Evolutionary conservation across 2,888 invertebrate genomes (phyloP).

Genomic region (Metalampra italica): DNA sequence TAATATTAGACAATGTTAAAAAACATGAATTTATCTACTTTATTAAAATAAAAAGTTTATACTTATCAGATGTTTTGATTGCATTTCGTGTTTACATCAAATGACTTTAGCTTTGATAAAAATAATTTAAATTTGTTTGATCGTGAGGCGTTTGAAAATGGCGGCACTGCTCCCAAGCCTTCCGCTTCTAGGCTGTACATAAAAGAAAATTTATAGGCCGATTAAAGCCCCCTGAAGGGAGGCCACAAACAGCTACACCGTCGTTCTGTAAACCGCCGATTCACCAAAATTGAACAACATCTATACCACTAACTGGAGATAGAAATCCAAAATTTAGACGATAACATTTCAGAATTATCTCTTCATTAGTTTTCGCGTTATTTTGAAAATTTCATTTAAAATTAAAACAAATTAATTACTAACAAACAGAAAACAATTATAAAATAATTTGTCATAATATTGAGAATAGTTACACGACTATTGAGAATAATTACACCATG

Average conservation of each 20-base stretch:
- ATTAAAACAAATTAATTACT: too few species aligned
- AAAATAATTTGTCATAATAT: too few species aligned
- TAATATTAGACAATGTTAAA: too few species aligned
- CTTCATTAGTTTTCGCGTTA: background rate
- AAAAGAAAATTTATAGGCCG: slow-evolving; percentile 64
- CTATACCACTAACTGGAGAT: slow-evolving; percentile 1
- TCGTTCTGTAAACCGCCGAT: slow-evolving; percentile 55
- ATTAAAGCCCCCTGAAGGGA: slow-evolving; percentile 59
- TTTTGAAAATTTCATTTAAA: too few species aligned
- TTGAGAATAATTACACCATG: too few species aligned
- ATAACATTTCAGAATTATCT: slow-evolving; percentile 2
- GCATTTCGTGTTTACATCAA: too few species aligned
- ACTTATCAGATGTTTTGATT: too few species aligned
- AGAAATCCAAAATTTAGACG: background rate
- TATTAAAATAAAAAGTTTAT: too few species aligned
- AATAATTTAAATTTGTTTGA: slow-evolving; percentile 11
- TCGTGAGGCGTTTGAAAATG: slow-evolving; percentile 18
- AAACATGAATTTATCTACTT: too few species aligned
- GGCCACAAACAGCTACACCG: slow-evolving; percentile 53
- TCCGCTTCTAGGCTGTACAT: slow-evolving; percentile 40
- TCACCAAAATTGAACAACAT: slow-evolving; percentile 39
- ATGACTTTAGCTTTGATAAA: too few species aligned
- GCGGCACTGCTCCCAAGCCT: slow-evolving; percentile 26
- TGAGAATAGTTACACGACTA: too few species aligned
- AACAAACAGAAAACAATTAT: too few species aligned